Evolutionary conservation across 2,113 vertebrate species (phyloP).

Genomic region (Oceanodroma tethys): DNA sequence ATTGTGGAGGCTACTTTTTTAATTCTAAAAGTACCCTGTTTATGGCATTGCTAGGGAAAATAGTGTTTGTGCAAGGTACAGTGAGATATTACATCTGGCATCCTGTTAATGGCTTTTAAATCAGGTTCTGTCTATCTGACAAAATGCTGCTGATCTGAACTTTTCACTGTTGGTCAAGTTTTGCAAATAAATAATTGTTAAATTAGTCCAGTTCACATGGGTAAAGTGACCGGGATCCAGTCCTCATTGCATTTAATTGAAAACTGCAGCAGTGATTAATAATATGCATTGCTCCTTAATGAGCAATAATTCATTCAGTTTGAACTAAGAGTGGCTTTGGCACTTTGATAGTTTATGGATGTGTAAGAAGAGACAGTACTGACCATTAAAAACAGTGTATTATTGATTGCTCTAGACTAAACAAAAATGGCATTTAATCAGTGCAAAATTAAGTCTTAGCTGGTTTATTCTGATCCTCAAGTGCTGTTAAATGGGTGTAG

Average conservation of each 20-base stretch:
- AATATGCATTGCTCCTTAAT: background rate
- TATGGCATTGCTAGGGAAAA: background rate
- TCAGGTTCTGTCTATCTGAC: too few species aligned
- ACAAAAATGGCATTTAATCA: conserved; percentile 26
- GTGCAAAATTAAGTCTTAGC: conserved; percentile 10
- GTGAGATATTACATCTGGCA: background rate
- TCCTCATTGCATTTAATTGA: background rate
- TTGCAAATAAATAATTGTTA: background rate
- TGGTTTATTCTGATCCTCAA: background rate
- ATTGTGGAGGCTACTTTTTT: background rate
- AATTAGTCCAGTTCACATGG: background rate
- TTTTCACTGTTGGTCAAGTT: background rate
- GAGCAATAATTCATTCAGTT: background rate
- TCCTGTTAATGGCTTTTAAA: background rate
- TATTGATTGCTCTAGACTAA: conserved; percentile 45
- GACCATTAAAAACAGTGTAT: background rate
- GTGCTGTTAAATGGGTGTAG: background rate
- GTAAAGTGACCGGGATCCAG: background rate
- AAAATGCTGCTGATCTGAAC: background rate
- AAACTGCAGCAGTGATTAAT: background rate
- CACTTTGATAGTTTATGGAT: background rate
- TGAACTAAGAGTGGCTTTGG: background rate
- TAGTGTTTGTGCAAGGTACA: background rate
- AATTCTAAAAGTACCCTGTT: background rate
- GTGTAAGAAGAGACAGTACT: background rate